Conservation (phyloP, 2,113 vertebrate genomes). For the Phylloscopus trochiloides region DNA sequence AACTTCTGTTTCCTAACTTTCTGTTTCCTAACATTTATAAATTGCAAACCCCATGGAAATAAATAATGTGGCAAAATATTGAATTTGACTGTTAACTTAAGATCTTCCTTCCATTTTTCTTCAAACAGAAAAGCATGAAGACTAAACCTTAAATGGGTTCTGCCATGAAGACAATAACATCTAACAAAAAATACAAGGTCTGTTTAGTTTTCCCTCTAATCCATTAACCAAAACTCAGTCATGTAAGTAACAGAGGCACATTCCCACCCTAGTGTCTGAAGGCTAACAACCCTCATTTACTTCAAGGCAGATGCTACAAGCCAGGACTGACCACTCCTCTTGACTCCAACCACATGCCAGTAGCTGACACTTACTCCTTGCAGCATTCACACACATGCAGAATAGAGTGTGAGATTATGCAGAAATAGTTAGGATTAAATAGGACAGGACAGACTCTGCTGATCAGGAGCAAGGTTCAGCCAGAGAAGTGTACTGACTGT, state of each 20-base stretch:
- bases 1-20: neutral
- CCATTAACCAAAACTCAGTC: neutral
- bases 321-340: neutral
- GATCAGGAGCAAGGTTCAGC: neutral
- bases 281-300: rapidly evolving
- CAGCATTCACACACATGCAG: neutral
- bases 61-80: neutral
- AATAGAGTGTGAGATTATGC: neutral
- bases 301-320: neutral
- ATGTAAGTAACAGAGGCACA: neutral
- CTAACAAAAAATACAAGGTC: neutral
- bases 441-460: neutral
- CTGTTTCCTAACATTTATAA: neutral
- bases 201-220: neutral
- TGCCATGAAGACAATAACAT: neutral
- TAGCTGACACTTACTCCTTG: neutral
- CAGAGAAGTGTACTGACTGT: neutral
- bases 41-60: neutral
- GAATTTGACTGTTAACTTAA: neutral
- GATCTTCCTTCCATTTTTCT: neutral
- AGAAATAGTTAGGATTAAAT: neutral
- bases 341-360: neutral
- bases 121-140: neutral
- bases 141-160: neutral
- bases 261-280: neutral